Evolutionary conservation across 2,888 invertebrate species (phyloP).

Genomic region (Carcina quercana): DNA sequence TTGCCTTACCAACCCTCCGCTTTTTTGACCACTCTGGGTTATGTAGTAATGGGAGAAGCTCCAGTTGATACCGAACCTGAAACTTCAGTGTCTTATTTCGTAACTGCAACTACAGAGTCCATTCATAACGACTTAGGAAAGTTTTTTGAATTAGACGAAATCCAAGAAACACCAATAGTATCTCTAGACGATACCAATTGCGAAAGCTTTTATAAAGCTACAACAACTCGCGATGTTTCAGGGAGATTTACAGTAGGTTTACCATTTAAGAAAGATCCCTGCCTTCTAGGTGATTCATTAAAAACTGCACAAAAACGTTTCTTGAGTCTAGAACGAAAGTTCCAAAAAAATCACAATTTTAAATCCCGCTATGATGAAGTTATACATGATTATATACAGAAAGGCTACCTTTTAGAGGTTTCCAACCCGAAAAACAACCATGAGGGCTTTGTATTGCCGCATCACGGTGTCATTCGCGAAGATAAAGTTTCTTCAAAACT

Average conservation of each 20-base stretch:
- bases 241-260: constrained; percentile 6
- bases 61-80: too few relatives aligned
- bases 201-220: constrained; percentile 1
- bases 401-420: constrained; percentile 3
- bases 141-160: constrained; percentile 8
- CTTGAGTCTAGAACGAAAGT: constrained; percentile 5
- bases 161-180: not conserved
- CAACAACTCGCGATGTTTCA: not conserved
- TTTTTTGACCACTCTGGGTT: too few relatives aligned
- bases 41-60: too few relatives aligned
- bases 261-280: constrained; percentile 7
- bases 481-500: not conserved
- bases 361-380: constrained; percentile 5
- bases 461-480: not conserved
- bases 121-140: not conserved
- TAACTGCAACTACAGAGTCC: not conserved
- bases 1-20: too few relatives aligned
- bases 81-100: not conserved
- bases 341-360: constrained; percentile 1
- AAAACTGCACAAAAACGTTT: constrained; percentile 6
- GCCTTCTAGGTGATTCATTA: constrained; percentile 8
- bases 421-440: not conserved
- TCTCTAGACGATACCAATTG: constrained; percentile 9
- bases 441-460: constrained; percentile 1
- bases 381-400: constrained; percentile 7